Base-by-base conservation (phyloP, 2,113 vertebrate genomes). In the Rutilus rutilus region DNA sequence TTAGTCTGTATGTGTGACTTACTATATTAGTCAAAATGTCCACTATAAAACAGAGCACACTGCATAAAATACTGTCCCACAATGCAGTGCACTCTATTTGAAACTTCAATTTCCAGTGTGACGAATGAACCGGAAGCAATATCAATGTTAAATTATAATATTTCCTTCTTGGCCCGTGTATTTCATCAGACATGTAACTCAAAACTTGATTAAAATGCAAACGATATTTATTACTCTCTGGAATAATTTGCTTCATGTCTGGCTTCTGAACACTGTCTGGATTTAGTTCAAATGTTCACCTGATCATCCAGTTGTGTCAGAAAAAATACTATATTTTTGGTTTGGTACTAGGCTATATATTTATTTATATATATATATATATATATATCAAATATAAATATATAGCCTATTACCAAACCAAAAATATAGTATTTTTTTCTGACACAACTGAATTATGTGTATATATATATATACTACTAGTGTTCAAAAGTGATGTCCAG, bases 131-230 rank as follows among this genome's bases (percentile, higher is more conserved):
- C 12, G 1, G 42, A 74, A 25, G 71, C 71, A 25, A 8, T 52
- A 47, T 17, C 75, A 77, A 77, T 33, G 47, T 54, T 19, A 27
- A 50, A 54, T 54, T 33, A 77, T 27, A 77, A 77, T 54, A 77
- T 77, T 77, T 77, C 75, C 17, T 30, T 30, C 50, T 54, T 33
- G 27, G 21, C 17, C 52, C 50, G 54, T 54, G 17, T 33, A 77
- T 77, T 77, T 77, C 50, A 77, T 77, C 75, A 77, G 75, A 77
- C 47, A 54, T 21, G 9, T 77, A 50, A 77, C 45, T 77, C 47
- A 11, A 54, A 77, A 54, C 47, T 77, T 3, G 27, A 54, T 77
- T 54, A 30, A 54, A 77, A 54, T 77, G 47, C 45, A 54, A 77
- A 33, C 47, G 3, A 50, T 77, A 52, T 33, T 52, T 30, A 77